Percentiles rank a stretch among this genome's conserved stretches.
Evolutionary conservation across 2,797 vertebrate genomes (phyloP).

Genomic region (Coilia nasus): DNA sequence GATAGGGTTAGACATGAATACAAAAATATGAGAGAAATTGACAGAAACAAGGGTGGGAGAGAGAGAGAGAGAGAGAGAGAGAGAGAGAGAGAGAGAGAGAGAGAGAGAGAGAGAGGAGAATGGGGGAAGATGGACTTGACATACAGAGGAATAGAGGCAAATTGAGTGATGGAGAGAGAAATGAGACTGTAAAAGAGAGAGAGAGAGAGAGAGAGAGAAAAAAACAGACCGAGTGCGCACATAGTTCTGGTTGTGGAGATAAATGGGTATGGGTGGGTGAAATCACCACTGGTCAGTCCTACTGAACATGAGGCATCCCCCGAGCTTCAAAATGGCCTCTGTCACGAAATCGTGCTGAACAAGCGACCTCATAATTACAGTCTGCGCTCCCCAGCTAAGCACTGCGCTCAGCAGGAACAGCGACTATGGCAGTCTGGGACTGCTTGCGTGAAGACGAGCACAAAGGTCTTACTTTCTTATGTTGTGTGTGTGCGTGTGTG

Average conservation of each 20-base stretch:
- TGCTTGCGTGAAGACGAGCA: neutral
- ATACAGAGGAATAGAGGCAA: too few relatives aligned
- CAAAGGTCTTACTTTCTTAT: too few relatives aligned
- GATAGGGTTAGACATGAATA: too few relatives aligned
- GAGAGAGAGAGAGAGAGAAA: neutral
- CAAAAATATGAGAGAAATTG: too few relatives aligned
- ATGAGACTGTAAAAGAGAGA: neutral
- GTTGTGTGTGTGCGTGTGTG: too few relatives aligned
- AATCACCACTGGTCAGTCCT: conserved; percentile 20
- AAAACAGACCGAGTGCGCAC: conserved; percentile 51
- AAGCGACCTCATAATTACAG: conserved; percentile 23
- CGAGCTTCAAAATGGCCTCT: conserved; percentile 9
- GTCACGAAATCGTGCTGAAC: conserved; percentile 16
- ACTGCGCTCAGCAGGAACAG: neutral
- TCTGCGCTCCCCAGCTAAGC: neutral
- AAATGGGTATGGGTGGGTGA: conserved; percentile 19
- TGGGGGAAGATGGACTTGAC: too few relatives aligned
- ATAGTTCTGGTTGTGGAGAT: conserved; percentile 53
- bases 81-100: too few relatives aligned
- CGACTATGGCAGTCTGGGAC: neutral
- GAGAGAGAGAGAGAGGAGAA: too few relatives aligned
- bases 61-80: too few relatives aligned
- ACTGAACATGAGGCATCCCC: conserved; percentile 1
- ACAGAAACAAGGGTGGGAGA: too few relatives aligned
- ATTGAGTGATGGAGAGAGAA: too few relatives aligned